Conservation (phyloP, 2,113 vertebrate genomes). For the Lepisosteus osseus region DNA sequence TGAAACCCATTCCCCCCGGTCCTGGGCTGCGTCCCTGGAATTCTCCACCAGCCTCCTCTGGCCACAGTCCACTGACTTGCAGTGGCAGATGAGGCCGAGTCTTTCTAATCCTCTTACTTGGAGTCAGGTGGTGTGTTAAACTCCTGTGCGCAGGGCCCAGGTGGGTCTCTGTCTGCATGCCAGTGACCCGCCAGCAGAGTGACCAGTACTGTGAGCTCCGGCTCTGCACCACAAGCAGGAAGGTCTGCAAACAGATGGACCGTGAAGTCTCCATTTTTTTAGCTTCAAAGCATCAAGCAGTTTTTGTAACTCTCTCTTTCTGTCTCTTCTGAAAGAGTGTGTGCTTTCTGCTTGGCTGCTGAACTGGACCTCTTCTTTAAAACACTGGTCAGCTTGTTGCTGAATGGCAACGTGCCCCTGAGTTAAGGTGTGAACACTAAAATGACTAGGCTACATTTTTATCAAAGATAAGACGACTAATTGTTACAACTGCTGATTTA, state of each 20-base stretch:
- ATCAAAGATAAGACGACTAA: no score
- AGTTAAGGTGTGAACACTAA: no score
- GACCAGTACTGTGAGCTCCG: slow-evolving; percentile 26
- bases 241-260: slow-evolving; percentile 42
- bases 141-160: slow-evolving; percentile 23
- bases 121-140: slow-evolving; percentile 23
- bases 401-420: no score
- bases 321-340: not conserved
- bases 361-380: no score
- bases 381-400: no score
- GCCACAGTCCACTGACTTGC: slow-evolving; percentile 22
- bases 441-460: no score
- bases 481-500: no score
- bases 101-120: slow-evolving; percentile 48
- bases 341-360: not conserved
- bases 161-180: slow-evolving; percentile 10
- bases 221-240: slow-evolving; percentile 25
- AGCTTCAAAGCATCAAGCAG: not conserved
- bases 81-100: slow-evolving; percentile 48
- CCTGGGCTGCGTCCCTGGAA: no score
- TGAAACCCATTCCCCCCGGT: no score
- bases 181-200: slow-evolving; percentile 16
- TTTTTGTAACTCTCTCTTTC: not conserved
- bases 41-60: not conserved
- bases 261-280: not conserved